phyloP scores from a whole-genome alignment of 2,888 invertebrate species.

The Cheilosia soror region DNA sequence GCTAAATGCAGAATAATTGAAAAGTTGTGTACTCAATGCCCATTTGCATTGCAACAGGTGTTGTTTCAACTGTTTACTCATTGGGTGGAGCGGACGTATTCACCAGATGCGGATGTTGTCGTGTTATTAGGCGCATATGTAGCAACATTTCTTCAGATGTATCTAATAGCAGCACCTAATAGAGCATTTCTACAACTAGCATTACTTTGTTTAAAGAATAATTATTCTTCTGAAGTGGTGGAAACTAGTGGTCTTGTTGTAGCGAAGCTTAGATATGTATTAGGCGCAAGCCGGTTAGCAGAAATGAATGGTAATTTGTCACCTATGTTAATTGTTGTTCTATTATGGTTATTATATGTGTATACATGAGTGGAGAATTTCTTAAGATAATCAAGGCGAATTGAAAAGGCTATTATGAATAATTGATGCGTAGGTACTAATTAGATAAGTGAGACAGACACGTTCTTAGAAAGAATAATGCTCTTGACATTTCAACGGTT shows the following conservation, averaged over 20 bases:
- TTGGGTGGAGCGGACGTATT: conserved; percentile 8
- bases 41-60: conserved; percentile 10
- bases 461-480: neutral
- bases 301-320: neutral
- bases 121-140: neutral
- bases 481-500: neutral
- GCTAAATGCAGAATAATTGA: neutral
- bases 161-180: neutral
- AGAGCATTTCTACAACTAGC: too few species aligned
- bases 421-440: neutral
- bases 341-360: neutral
- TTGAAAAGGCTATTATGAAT: neutral
- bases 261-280: neutral
- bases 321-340: neutral
- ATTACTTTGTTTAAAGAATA: too few species aligned
- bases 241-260: too few species aligned
- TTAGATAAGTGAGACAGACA: neutral
- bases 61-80: neutral
- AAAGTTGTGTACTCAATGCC: neutral
- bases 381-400: neutral
- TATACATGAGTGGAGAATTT: neutral
- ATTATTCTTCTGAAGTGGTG: too few species aligned
- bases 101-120: conserved; percentile 1
- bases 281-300: neutral
- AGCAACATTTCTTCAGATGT: neutral